These are phyloP conservation scores for Netelia melanura DNA, from an alignment of 2,888 invertebrate genomes.

Conservation along the genomic window DNA sequence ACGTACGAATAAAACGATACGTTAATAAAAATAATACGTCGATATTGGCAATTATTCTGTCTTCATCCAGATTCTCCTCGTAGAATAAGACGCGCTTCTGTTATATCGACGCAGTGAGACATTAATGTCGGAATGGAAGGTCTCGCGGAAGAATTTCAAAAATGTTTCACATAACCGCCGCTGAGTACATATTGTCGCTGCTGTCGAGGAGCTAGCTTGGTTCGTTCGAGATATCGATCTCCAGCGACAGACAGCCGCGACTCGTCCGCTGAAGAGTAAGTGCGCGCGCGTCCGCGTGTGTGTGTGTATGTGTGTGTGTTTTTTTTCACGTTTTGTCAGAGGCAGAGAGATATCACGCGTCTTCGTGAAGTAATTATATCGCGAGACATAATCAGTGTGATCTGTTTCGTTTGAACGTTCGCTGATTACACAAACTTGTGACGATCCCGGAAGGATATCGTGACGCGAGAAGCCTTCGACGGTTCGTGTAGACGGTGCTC, in stretches of 20 bases:
- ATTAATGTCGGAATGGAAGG: background rate
- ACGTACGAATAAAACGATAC: background rate
- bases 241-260: slow-evolving; percentile 66
- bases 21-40: background rate
- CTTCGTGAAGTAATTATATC: background rate
- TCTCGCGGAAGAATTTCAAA: background rate
- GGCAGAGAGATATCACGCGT: background rate
- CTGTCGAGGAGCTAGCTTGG: background rate
- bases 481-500: background rate
- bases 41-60: background rate
- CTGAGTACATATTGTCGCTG: slow-evolving; percentile 11
- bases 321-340: slow-evolving; percentile 27
- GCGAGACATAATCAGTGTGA: background rate
- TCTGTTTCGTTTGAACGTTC: background rate
- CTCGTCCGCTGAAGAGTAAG: slow-evolving; percentile 60
- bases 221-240: slow-evolving; percentile 73
- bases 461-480: slow-evolving; percentile 9
- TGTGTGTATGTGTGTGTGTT: slow-evolving; percentile 21
- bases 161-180: slow-evolving; percentile 23
- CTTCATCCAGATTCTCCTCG: background rate
- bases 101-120: background rate
- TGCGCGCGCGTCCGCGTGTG: background rate
- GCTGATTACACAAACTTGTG: background rate
- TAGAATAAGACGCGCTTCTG: background rate
- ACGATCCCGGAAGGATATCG: slow-evolving; percentile 5